Evolutionary conservation across 2,888 invertebrate genomes (phyloP), one percentile per base, ranked within the genome.

Genomic region (Carterocephalus palaemon): DNA sequence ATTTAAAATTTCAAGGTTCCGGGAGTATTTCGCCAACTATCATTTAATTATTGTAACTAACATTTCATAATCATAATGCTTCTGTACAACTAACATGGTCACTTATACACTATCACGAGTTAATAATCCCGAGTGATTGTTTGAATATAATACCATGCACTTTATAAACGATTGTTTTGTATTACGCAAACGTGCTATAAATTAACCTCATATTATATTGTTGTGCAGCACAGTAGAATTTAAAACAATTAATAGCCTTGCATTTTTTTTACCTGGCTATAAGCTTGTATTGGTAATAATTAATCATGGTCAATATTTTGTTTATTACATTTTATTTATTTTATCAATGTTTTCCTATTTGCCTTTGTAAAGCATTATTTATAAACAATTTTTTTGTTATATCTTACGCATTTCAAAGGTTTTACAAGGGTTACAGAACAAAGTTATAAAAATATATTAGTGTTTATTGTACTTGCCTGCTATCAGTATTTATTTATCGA

Each of bases 71-170:
- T 20, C n/a, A n/a, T n/a, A n/a, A n/a, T n/a, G n/a, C n/a, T n/a
- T n/a, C 20, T 9, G 43, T 26, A 17, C 17, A 1, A 10, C 16
- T 37, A 16, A 26, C 4, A 15, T 9, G n/a, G n/a, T n/a, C n/a
- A n/a, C n/a, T n/a, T n/a, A n/a, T n/a, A n/a, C n/a, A n/a, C n/a
- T n/a, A n/a, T n/a, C n/a, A n/a, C n/a, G n/a, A n/a, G n/a, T n/a
- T n/a, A n/a, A 15, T 15, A 3, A 23, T 12, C 12, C 23, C 16
- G n/a, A 26, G 4, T 33, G 19, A 33, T 42, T 34, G 9, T 39
- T n/a, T 40, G 46, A 46, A 50, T 52, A 50, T 34, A 46, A 53
- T 51, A 51, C 54, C 54, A 54, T 54, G 53, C 51, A 54, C 54
- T 48, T 46, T 50, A 41, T 55, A 49, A 43, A 40, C 31, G 43